Evolutionary conservation across 2,888 invertebrate genomes (phyloP), one percentile per base, ranked within the genome.

Genomic region (Perdita meconis): DNA sequence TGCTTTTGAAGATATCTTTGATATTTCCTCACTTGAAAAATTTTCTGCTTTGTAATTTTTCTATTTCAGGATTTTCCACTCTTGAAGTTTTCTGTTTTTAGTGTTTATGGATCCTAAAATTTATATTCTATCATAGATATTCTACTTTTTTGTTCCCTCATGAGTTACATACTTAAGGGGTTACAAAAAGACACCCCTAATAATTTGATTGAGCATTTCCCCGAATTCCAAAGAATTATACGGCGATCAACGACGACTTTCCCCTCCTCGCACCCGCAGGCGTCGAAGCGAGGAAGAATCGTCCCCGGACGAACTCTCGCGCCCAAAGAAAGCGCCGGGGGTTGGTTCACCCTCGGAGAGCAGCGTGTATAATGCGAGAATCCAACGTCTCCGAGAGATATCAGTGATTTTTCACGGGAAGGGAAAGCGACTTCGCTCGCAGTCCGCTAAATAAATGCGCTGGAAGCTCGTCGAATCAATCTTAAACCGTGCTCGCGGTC

Each of bases 371-470:
- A 68, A 75, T 60, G 64, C 75, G 57, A 65, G 38, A 59, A 68
- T 68, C 83, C 71, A 83, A 77, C 77, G 80, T 80, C 60, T 44
- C 57, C 10, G 44, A 53, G 50, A 56, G 82, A 84, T 84, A 84
- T 76, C 64, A 66, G 71, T 57, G 71, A 84, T 84, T 84, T 84
- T 75, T 82, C 81, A 78, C 63, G 51, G 53, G 59, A 60, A 44
- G n/a, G 53, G 72, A 40, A 40, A 30, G 16, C 64, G 73, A 78
- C 50, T 70, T 64, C 64, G 61, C 72, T 75, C 78, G 76, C 77
- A 81, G 64, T 78, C 86, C 83, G 82, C 80, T 83, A 85, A 87
- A 86, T 80, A 87, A 88, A 87, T 82, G 86, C 86, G 66, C 68
- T 79, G 87, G 85, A 78, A 80, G 80, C 75, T 75, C 64, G 38